phyloP scores from a whole-genome alignment of 2,888 invertebrate genomes.

The Synanthedon formicaeformis region DNA sequence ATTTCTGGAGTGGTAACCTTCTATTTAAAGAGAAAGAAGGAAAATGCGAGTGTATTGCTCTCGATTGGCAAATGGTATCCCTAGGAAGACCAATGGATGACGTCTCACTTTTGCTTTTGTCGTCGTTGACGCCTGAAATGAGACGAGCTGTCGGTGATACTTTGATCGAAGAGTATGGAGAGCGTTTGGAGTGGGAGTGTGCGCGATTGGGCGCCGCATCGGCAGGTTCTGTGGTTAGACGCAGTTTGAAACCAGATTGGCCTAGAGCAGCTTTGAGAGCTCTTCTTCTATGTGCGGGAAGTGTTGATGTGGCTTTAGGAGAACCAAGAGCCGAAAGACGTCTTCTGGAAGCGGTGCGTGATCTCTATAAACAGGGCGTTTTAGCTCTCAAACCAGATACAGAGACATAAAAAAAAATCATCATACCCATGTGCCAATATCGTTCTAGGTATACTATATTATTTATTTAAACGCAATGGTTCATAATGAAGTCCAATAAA shows the following conservation, averaged over 20 bases:
- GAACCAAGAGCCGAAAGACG: conserved; percentile 81
- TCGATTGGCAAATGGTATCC: conserved; percentile 90
- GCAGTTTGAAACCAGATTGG: conserved; percentile 69
- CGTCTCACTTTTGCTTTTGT: conserved; percentile 77
- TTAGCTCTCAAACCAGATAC: conserved; percentile 64
- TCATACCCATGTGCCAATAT: conserved; percentile 32
- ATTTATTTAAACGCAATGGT: neutral
- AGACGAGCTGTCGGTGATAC: conserved; percentile 73
- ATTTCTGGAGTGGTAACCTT: conserved; percentile 87
- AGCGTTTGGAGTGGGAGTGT: conserved; percentile 72
- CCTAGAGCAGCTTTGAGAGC: conserved; percentile 79
- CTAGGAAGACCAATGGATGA: conserved; percentile 83
- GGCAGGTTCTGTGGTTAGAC: conserved; percentile 61
- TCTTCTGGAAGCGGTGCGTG: conserved; percentile 79
- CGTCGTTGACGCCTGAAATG: conserved; percentile 79
- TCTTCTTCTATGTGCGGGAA: conserved; percentile 82
- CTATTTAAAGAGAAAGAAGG: conserved; percentile 71
- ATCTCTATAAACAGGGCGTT: conserved; percentile 78
- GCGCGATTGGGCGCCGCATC: conserved; percentile 72
- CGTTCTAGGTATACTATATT: conserved; percentile 11
- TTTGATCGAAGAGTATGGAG: conserved; percentile 79
- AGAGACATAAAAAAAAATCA: conserved; percentile 13
- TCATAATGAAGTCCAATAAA: conserved; percentile 24
- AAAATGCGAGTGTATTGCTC: conserved; percentile 74
- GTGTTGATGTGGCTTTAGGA: conserved; percentile 83